Base-by-base conservation (phyloP, 2,797 vertebrate species). In the Synaphobranchus kaupii region DNA sequence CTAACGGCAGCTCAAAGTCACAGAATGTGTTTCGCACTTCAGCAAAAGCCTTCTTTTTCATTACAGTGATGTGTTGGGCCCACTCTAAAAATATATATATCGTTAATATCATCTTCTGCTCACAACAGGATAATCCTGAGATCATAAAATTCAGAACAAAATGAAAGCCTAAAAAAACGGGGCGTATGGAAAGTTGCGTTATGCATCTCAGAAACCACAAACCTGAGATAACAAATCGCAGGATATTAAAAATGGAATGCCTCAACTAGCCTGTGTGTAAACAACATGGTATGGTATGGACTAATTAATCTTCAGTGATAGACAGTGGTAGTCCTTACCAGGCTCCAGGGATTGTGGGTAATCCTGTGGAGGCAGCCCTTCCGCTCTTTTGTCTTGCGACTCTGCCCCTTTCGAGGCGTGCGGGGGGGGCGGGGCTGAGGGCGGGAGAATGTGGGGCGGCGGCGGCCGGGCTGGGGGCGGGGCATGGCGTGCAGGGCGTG, bases 291-390 rank as follows among this genome's bases (percentile, higher is more conserved):
- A 13, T 31, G 6, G 68, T 15, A 2, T 4, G 68, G 31, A 73
- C 28, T 17, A 34, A 66, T 7, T n/a, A 25, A 66, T 7, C 7
- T 66, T 66, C 60, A 25, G 39, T 39, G 39, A 39, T 39, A 39
- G 39, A 39, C 39, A 39, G 39, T 39, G 39, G 3, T 39, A 39
- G 39, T 12, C n/a, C 95, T 94, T 93, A 99, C 98, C 98, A 92
- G 98, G 97, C 92, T 98, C 98, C 92, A 97, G 92, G 60, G 96
- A 95, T 89, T 96, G 95, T 89, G 97, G 96, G 93, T 96, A 95
- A 88, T 96, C 95, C 88, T 94, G 95, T 0, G 95, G 95, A 0
- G 93, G 95, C 91, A 95, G 97, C 48, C 96, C 96, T 88, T 97
- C 96, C 25, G 92, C 94, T 58, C 95, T 93, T 90, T 96, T 95